Percentiles rank a stretch among this genome's conserved stretches.
Evolutionary conservation across 2,888 invertebrate genomes (phyloP).

Genomic region (Oscheius sp.): DNA sequence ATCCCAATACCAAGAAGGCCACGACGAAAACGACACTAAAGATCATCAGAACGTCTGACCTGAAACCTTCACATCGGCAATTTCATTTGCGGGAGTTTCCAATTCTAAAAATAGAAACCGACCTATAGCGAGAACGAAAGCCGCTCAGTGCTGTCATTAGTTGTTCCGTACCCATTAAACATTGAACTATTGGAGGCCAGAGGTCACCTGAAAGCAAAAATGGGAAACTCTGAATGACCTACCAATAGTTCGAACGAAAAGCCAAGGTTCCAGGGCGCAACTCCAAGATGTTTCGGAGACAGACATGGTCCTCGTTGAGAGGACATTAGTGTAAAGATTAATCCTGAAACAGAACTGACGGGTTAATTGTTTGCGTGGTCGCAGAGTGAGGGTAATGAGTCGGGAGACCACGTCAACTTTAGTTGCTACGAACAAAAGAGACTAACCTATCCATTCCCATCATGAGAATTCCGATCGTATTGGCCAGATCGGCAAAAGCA

Average conservation of each 20-base stretch:
- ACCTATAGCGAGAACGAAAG: constrained; percentile 16
- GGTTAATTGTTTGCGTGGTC: neutral
- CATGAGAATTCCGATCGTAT: constrained; percentile 5
- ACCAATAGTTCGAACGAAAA: constrained; percentile 49
- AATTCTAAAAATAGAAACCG: neutral
- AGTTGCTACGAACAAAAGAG: neutral
- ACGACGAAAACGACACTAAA: constrained; percentile 30
- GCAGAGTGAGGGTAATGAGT: neutral
- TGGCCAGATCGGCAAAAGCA: constrained; percentile 24
- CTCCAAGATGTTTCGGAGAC: constrained; percentile 45
- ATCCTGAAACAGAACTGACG: constrained; percentile 35
- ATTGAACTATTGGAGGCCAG: constrained; percentile 56
- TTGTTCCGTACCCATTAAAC: constrained; percentile 51
- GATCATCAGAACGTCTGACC: constrained; percentile 22
- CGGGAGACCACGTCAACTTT: too few relatives aligned
- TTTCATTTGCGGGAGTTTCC: neutral
- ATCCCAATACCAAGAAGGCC: constrained; percentile 42
- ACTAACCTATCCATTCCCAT: constrained; percentile 19
- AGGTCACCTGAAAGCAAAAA: constrained; percentile 43
- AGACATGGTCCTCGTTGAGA: constrained; percentile 36
- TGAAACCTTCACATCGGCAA: neutral
- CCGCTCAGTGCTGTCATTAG: constrained; percentile 46
- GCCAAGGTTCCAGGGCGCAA: constrained; percentile 54
- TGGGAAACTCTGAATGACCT: too few relatives aligned
- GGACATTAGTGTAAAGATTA: constrained; percentile 46